Base-by-base conservation (phyloP, 1,140 invertebrate genomes). In the Atta colombica region DNA sequence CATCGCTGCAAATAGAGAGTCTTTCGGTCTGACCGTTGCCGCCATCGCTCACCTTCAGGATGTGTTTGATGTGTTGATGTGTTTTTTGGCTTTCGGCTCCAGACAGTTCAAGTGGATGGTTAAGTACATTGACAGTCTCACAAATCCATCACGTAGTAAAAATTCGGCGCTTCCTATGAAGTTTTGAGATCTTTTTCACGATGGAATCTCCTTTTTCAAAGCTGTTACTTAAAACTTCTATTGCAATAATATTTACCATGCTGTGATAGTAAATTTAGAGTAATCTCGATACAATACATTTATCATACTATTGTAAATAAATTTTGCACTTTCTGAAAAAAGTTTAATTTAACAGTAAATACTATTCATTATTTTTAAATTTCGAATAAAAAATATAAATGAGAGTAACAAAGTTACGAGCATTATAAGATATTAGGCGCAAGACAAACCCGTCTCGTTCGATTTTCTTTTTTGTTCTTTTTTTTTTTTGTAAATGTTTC, bases 1-100 rank as follows among this genome's bases (percentile, higher is more conserved):
- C 77, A 87, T 72, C 85, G 65, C 71, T 65, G 86, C 77, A 92
- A 91, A 90, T 85, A 91, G 55, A 66, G 71, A 81, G 69, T 58
- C 71, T 55, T 61, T 68, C 25, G n/a, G 60, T 25, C 31, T 51
- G 65, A 8, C 31, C 65, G 35, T 51, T 39, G 49, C 55, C 49
- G 75, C 35, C 45, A 31, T 63, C 78, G 65, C 69, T 82, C 69
- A 53, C 45, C 53, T 21, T 58, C 51, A 45, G 7, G 55, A 58
- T 35, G 80, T 90, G 77, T 91, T 90, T 90, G 89, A 91, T 91
- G 85, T 90, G 74, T 91, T 91, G 28, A 31, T 31, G 25, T 25
- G 25, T 87, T 88, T 90, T 91, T 90, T 87, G 58, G 87, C 89
- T 90, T 90, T 87, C 60, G 68, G 28, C 82, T 90, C 77, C 66